Percentiles rank a stretch among this genome's conserved stretches.
Evolutionary conservation across 37 sponge, comb jelly and placozoan genomes (phyloP).

Genomic region (Halisarca cf. caerulea): DNA sequence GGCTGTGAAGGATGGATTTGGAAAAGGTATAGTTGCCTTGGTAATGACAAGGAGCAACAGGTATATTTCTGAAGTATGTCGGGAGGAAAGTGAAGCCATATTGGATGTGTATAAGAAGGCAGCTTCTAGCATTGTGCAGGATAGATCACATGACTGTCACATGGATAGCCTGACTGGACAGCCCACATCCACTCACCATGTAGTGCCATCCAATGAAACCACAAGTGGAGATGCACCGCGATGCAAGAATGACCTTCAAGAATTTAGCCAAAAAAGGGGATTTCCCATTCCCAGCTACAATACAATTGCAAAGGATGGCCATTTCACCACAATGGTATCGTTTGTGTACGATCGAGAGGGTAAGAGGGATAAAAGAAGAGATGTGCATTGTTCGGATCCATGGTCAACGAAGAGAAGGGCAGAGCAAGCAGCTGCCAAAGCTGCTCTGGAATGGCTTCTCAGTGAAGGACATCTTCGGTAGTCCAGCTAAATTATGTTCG

Average conservation of each 20-base stretch:
- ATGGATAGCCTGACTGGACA: background rate
- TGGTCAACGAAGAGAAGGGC: slow-evolving; percentile 18
- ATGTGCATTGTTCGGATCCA: background rate
- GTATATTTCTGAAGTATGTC: slow-evolving; percentile 8
- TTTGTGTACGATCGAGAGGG: slow-evolving; percentile 1
- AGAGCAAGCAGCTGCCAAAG: slow-evolving; percentile 6
- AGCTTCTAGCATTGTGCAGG: background rate
- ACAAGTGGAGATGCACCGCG: background rate
- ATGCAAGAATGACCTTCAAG: slow-evolving; percentile 29
- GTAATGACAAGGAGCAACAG: background rate
- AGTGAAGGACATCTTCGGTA: background rate
- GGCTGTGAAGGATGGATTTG: slow-evolving; percentile 19
- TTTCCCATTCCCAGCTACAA: slow-evolving; percentile 26
- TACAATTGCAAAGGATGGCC: background rate
- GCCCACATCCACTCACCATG: background rate
- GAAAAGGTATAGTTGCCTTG: background rate
- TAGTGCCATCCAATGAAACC: background rate
- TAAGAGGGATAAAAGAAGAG: background rate
- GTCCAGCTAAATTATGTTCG: too few species aligned
- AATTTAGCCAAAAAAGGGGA: slow-evolving; percentile 2
- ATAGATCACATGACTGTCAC: background rate
- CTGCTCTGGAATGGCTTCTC: slow-evolving; percentile 10
- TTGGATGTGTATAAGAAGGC: background rate
- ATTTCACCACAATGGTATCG: background rate
- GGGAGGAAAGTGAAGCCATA: background rate